Evolutionary conservation across 2,888 invertebrate genomes (phyloP).

Genomic region (Drosophila algonquin): DNA sequence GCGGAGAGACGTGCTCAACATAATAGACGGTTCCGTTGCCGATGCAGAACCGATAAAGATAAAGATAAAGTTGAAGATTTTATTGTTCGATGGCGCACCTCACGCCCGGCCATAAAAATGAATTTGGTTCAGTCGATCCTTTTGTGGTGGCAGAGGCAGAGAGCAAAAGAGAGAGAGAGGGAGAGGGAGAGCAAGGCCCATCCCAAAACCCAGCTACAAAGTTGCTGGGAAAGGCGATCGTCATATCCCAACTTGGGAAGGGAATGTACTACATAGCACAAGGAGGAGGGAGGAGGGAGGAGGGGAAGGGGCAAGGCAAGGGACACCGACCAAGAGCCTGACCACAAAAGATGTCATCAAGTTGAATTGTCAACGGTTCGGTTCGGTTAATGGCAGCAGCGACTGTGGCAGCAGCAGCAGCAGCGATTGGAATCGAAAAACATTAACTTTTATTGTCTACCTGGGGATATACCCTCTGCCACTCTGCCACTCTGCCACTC

Average conservation of each 20-base stretch:
- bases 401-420: not conserved
- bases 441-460: slow-evolving; percentile 75
- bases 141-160: slow-evolving; percentile 21
- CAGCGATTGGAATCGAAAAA: slow-evolving; percentile 39
- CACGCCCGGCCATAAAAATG: slow-evolving; percentile 67
- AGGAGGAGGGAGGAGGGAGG: not conserved
- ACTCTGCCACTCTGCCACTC: not conserved
- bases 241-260: not conserved
- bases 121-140: slow-evolving; percentile 47
- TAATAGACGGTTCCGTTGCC: slow-evolving; percentile 74
- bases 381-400: slow-evolving; percentile 26
- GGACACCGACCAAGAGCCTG: slow-evolving; percentile 17
- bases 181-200: not conserved
- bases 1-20: slow-evolving; percentile 14
- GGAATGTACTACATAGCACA: slow-evolving; percentile 7
- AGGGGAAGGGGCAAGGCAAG: slow-evolving; percentile 32
- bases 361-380: slow-evolving; percentile 62
- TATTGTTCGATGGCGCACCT: slow-evolving; percentile 54
- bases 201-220: slow-evolving; percentile 15
- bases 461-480: slow-evolving; percentile 38
- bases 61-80: slow-evolving; percentile 72
- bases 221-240: slow-evolving; percentile 21
- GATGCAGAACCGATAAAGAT: slow-evolving; percentile 46
- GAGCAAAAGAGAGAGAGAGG: too few species aligned
- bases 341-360: slow-evolving; percentile 77